Percentiles rank a stretch among this genome's conserved stretches.
Conservation (phyloP, 2,888 invertebrate genomes). For the Acrobasis repandana region DNA sequence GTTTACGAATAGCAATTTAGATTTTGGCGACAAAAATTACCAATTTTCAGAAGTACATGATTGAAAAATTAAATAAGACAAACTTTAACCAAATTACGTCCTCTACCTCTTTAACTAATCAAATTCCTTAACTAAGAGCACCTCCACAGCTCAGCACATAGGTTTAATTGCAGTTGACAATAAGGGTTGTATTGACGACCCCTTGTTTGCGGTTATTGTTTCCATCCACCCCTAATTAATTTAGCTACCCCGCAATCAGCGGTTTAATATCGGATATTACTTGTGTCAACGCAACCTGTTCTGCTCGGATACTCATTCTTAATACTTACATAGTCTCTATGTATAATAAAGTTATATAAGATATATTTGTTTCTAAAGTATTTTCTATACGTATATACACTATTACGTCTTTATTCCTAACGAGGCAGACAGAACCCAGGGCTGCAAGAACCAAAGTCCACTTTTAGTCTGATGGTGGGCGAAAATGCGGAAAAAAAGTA, state of each 20-base stretch:
- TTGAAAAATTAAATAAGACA: neutral
- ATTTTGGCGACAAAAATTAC: too few species aligned
- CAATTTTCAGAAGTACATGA: neutral
- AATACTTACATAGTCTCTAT: neutral
- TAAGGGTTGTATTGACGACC: conserved; percentile 73
- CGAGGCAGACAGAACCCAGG: too few species aligned
- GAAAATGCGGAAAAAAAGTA: too few species aligned
- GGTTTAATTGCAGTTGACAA: conserved; percentile 59
- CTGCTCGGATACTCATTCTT: conserved; percentile 26
- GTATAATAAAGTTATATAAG: neutral
- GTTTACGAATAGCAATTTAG: too few species aligned
- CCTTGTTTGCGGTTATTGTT: conserved; percentile 78
- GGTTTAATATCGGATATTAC: conserved; percentile 36
- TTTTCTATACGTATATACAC: too few species aligned
- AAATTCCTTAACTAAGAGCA: conserved; percentile 23
- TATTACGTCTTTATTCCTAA: too few species aligned
- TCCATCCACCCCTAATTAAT: conserved; percentile 74
- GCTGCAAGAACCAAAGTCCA: too few species aligned
- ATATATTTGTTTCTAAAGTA: too few species aligned
- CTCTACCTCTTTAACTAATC: conserved; percentile 1
- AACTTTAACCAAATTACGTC: conserved; percentile 6
- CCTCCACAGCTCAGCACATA: conserved; percentile 38
- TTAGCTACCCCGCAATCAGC: conserved; percentile 40
- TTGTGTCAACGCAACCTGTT: conserved; percentile 35
- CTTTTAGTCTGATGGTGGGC: too few species aligned